Evolutionary conservation across 2,113 vertebrate genomes (phyloP).

Genomic region (Rousettus leschenaultii): DNA sequence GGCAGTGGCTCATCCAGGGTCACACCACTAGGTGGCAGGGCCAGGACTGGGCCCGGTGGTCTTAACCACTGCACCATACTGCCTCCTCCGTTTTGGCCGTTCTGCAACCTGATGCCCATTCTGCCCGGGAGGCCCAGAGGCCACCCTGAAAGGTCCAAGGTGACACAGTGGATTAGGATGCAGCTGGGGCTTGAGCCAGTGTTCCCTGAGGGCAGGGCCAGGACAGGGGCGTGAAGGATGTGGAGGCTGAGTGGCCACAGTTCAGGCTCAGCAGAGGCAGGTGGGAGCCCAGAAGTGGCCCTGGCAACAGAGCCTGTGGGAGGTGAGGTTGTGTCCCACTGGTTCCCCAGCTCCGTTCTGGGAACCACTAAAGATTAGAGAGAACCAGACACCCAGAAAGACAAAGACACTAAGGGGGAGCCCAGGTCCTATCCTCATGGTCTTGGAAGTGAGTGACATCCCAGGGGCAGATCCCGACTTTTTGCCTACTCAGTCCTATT

Average conservation of each 20-base stretch:
- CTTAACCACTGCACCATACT: too few relatives aligned
- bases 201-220: conserved; percentile 64
- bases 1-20: neutral
- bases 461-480: neutral
- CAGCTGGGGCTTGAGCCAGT: conserved; percentile 74
- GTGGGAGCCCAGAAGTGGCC: neutral
- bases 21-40: neutral
- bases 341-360: neutral
- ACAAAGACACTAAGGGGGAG: neutral
- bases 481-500: neutral
- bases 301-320: neutral
- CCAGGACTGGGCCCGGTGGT: neutral
- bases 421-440: neutral
- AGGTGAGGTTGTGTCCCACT: neutral
- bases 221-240: conserved; percentile 41
- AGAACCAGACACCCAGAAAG: neutral
- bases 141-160: neutral
- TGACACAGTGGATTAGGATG: conserved; percentile 79
- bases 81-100: neutral
- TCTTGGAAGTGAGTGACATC: neutral
- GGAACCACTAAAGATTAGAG: neutral
- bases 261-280: neutral
- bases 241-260: neutral
- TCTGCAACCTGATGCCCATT: neutral
- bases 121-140: neutral